Evolutionary conservation across 1,140 invertebrate species (phyloP), one percentile per base, ranked within the genome.

Genomic region (Pseudomyrmex concolor): DNA sequence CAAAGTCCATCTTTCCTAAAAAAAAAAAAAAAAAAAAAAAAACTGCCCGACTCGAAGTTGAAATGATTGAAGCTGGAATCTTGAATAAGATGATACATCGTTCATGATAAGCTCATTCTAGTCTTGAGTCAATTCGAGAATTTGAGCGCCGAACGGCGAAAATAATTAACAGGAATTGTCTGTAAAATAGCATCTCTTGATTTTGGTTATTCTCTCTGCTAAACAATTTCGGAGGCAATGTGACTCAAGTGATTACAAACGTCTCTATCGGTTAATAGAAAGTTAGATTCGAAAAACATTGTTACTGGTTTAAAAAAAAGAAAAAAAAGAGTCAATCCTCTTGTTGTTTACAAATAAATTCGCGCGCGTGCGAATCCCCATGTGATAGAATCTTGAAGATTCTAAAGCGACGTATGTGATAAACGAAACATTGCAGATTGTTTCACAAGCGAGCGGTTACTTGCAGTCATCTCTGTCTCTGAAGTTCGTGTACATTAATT

Each of bases 401-500:
- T 78, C 51, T 78, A 67, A 34, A 70, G 66, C 43, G 64, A 78
- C 17, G 22, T 70, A 59, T 80, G 76, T 80, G 76, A 80, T 80
- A 34, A 34, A 80, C 76, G 55, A 59, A 80, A 71, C 51, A 78
- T 70, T 70, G 70, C 64, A 78, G 17, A 15, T 78, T 78, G 64
- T 80, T 78, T 78, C 34, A 57, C 59, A 71, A 80, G 55, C 76
- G 76, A 25, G 43, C 76, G 64, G 66, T 80, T 71, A 80, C 76
- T 80, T 71, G 76, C 76, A 43, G 12, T 80, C 76, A 62, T 71
- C 34, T 70, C 13, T 68, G 76, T 80, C 76, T 80, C 76, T 71
- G 76, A 71, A 80, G 76, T 80, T 66, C 76, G 71, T 80, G 76
- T 80, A 80, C 67, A 70, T 80, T 80, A 80, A 80, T 80, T 71